Conservation (phyloP, 2,797 vertebrate species). For the Harpagifer antarcticus region DNA sequence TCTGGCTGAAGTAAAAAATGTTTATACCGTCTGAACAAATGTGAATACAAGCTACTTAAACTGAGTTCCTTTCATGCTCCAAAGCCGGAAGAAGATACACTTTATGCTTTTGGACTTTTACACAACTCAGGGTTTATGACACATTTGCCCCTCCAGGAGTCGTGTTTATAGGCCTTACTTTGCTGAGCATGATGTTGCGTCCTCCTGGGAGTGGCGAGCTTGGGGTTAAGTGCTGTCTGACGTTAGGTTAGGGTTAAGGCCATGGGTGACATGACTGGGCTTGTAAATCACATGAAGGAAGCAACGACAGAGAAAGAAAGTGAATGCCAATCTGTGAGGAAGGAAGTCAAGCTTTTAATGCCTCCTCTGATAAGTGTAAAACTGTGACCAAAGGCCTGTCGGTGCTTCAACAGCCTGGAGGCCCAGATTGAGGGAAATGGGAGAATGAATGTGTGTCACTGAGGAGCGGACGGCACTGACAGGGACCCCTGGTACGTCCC, state of each 20-base stretch:
- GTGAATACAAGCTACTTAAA: conserved; percentile 41
- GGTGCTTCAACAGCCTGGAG: conserved; percentile 34
- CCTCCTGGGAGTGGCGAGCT: conserved; percentile 44
- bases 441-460: conserved; percentile 34
- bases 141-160: conserved; percentile 40
- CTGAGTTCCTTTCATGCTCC: conserved; percentile 2
- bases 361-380: conserved; percentile 63
- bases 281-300: conserved; percentile 71
- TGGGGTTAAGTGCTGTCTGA: conserved; percentile 72
- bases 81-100: conserved; percentile 30
- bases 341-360: conserved; percentile 68
- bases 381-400: conserved; percentile 60
- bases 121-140: conserved; percentile 38
- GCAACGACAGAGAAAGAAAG: conserved; percentile 53
- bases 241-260: conserved; percentile 67
- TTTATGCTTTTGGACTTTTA: conserved; percentile 35
- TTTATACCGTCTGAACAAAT: conserved; percentile 52
- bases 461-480: conserved; percentile 46
- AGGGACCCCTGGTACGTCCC: conserved; percentile 29
- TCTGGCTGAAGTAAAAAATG: conserved; percentile 53
- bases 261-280: conserved; percentile 44
- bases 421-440: conserved; percentile 41
- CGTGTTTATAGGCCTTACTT: conserved; percentile 52
- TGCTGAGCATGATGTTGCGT: conserved; percentile 44
- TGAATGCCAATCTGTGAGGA: conserved; percentile 52